Evolutionary conservation across 2,113 vertebrate species (phyloP), one percentile per base, ranked within the genome.

Genomic region (Epinephelus fuscoguttatus): DNA sequence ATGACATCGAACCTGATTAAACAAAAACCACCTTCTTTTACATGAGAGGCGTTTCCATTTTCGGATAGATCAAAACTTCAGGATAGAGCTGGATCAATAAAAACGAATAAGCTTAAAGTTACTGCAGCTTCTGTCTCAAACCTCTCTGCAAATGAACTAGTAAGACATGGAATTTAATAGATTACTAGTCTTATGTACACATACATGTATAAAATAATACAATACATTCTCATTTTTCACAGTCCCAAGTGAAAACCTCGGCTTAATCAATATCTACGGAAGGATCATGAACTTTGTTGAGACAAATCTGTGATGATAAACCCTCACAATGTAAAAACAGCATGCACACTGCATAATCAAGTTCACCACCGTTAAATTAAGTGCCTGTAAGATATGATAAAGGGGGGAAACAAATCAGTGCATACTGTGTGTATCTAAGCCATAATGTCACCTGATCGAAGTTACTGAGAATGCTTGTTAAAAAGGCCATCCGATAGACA

Each of bases 201-300:
- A 82, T 53, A 82, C 69, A 84, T 49, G 49, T 66, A 89, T 57
- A 88, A 89, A 91, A 90, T 77, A 86, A 89, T 80, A 89, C 61
- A 84, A 89, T 92, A 93, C 93, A 94, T 93, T 94, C 90, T 92
- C 55, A 76, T 88, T 89, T 75, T 92, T 93, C 93, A 94, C 94
- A 94, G 90, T 94, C 80, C 90, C 77, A 63, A 88, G 82, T 82
- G 74, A 85, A 83, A 89, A 88, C 59, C 70, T 75, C 59, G 71
- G 59, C 69, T 72, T 82, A 56, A 66, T 86, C 50, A 17, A 55
- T 64, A 80, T 86, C 59, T 78, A 67, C 7, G 13, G 72, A 81
- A 81, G 69, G 75, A 78, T 79, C 18, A 15, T 61, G 66, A 80
- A 47, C 49, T 45, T 74, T 77, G 21, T 62, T 23, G 68, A 81